Base-by-base conservation (phyloP, 2,888 invertebrate genomes). In the Neoitamus cyanurus region DNA sequence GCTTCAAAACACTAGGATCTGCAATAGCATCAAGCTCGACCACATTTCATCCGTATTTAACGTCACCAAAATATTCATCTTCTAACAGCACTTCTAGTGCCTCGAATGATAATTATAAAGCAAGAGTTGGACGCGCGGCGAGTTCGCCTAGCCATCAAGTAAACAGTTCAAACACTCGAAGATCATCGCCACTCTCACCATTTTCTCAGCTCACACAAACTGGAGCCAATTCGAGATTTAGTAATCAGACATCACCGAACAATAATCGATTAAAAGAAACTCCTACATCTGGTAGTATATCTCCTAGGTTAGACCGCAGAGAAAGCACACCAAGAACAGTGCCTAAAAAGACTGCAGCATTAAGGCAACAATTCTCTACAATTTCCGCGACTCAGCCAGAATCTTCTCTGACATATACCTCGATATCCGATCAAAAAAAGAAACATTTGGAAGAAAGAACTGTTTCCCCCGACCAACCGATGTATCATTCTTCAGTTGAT, bases 311-410 rank as follows among this genome's bases (percentile, higher is more conserved):
- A 31, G 86, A 85, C 36, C 85, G 84, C 13, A 88, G 89, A 36
- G 89, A 89, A 77, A 87, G 88, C 83, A 88, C 88, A 84, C 90
- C 90, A 87, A 89, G 91, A 87, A 90, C 91, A 87, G 90, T 91
- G 88, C 91, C 91, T 88, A 91, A 91, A 88, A 90, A 90, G 90
- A 90, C 91, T 90, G 91, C 90, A 87, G 90, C 91, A 85, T 90
- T 91, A 87, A 90, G 91, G 85, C 90, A 91, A 85, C 91, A 92
- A 88, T 92, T 92, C 87, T 92, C 92, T 87, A 91, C 92, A 68
- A 91, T 92, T 7, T 89, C 89, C 84, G 88, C 90, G 85, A 87
- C 87, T 36, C 73, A 83, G 15, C 36, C 15, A n/a, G 25, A 46
- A 36, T 69, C 70, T 31, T 30, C 77, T 15, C 34, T 83, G 34